Conservation (phyloP, 1,140 invertebrate genomes). For the Heterodera carotae region DNA sequence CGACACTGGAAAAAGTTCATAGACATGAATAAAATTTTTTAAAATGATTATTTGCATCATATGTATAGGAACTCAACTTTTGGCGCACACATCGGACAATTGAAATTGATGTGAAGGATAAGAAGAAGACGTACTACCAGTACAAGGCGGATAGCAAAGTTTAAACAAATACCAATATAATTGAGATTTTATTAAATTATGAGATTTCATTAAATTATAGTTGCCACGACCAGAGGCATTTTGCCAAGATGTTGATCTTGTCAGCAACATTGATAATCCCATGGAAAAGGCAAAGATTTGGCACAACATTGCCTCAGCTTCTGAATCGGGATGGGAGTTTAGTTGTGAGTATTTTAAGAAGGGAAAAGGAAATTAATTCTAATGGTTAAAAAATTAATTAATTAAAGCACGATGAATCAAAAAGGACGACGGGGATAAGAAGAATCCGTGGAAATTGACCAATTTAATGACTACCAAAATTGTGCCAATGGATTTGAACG, state of each 20-base stretch:
- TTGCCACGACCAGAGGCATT: constrained; percentile 68
- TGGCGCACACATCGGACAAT: constrained; percentile 69
- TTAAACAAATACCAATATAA: too few relatives aligned
- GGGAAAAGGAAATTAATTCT: too few relatives aligned
- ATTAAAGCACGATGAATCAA: background rate
- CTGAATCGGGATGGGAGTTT: constrained; percentile 68
- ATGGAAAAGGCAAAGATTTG: constrained; percentile 36
- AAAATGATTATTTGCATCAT: too few relatives aligned
- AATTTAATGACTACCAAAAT: background rate
- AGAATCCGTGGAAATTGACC: background rate
- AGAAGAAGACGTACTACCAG: constrained; percentile 46
- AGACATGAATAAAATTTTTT: too few relatives aligned
- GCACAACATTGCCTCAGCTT: constrained; percentile 64
- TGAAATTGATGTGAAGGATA: constrained; percentile 20
- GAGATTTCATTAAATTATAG: background rate
- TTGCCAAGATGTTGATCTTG: constrained; percentile 47
- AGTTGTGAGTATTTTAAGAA: constrained; percentile 59
- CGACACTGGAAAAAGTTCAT: too few relatives aligned
- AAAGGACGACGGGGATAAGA: background rate
- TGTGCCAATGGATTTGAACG: background rate
- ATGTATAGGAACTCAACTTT: constrained; percentile 67
- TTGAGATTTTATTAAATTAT: too few relatives aligned
- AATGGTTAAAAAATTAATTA: background rate
- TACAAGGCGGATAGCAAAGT: constrained; percentile 68
- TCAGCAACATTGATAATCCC: constrained; percentile 24